These are phyloP conservation scores for Archocentrus centrarchus DNA, from an alignment of 2,113 vertebrate species.

Conservation along the genomic window DNA sequence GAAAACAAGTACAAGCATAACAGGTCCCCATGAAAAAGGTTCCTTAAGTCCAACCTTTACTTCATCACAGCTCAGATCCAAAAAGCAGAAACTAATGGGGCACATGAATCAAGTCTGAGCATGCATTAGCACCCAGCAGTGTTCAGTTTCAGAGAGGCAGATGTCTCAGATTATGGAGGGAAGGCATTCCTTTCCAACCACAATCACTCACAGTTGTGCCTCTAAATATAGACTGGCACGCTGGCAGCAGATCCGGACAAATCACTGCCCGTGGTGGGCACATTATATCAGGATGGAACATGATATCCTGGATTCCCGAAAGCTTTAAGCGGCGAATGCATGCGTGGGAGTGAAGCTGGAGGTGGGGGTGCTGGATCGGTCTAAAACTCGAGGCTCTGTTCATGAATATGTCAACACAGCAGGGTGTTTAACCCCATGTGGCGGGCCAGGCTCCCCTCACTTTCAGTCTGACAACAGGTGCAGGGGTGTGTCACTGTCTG, in stretches of 20 bases:
- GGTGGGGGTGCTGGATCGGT: not conserved
- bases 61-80: not conserved
- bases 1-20: not conserved
- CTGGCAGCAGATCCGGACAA: slow-evolving; percentile 46
- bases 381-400: slow-evolving; percentile 5
- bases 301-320: slow-evolving; percentile 1
- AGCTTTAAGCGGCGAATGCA: slow-evolving; percentile 11
- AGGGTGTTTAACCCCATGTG: not conserved
- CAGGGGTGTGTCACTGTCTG: slow-evolving; percentile 43
- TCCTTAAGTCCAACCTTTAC: not conserved
- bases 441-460: not conserved
- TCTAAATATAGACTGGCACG: slow-evolving; percentile 63
- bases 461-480: slow-evolving; percentile 76
- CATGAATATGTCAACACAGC: slow-evolving; percentile 25
- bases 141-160: slow-evolving; percentile 61
- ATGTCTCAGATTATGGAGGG: slow-evolving; percentile 43
- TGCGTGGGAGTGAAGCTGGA: not conserved
- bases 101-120: slow-evolving; percentile 33
- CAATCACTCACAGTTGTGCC: slow-evolving; percentile 62
- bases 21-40: not conserved
- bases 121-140: slow-evolving; percentile 39
- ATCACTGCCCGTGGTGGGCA: slow-evolving; percentile 31
- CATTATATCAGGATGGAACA: slow-evolving; percentile 30
- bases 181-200: slow-evolving; percentile 45
- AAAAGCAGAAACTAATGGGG: slow-evolving; percentile 33